Evolutionary conservation across 2,113 vertebrate species (phyloP).

Genomic region (Lepisosteus oculatus): DNA sequence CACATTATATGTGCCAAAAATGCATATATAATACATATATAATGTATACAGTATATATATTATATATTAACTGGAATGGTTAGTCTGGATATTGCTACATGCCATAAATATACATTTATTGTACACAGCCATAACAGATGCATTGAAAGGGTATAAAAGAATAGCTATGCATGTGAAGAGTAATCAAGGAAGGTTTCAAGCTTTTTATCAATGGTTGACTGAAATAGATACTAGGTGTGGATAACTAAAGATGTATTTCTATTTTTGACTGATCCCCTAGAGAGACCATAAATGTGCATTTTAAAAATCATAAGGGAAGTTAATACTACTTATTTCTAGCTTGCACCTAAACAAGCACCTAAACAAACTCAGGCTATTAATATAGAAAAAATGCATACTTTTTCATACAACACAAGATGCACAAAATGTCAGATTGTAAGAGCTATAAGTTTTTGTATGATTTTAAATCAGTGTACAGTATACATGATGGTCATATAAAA

Average conservation of each 20-base stretch:
- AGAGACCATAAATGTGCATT: neutral
- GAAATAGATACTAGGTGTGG: slow-evolving; percentile 6
- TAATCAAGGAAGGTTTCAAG: slow-evolving; percentile 12
- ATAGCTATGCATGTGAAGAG: slow-evolving; percentile 27
- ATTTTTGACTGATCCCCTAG: slow-evolving; percentile 11
- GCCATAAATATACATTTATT: slow-evolving; percentile 13
- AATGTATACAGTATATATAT: too few relatives aligned
- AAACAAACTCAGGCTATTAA: too few relatives aligned
- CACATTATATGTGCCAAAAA: too few relatives aligned
- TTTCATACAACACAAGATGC: too few relatives aligned
- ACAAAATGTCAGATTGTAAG: too few relatives aligned
- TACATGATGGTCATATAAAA: too few relatives aligned
- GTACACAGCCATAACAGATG: slow-evolving; percentile 19
- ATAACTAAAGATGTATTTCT: slow-evolving; percentile 6
- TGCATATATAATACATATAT: too few relatives aligned
- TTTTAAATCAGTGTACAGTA: too few relatives aligned
- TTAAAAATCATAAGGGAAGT: neutral
- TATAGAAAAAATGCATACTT: too few relatives aligned
- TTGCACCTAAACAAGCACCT: neutral
- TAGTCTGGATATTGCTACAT: too few relatives aligned
- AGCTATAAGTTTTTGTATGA: too few relatives aligned
- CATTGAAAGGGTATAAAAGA: slow-evolving; percentile 20
- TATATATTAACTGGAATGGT: too few relatives aligned
- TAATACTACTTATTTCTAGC: neutral
- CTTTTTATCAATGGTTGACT: slow-evolving; percentile 14